Evolutionary conservation across 1,140 invertebrate genomes (phyloP).

Genomic region (Drosophila persimilis): DNA sequence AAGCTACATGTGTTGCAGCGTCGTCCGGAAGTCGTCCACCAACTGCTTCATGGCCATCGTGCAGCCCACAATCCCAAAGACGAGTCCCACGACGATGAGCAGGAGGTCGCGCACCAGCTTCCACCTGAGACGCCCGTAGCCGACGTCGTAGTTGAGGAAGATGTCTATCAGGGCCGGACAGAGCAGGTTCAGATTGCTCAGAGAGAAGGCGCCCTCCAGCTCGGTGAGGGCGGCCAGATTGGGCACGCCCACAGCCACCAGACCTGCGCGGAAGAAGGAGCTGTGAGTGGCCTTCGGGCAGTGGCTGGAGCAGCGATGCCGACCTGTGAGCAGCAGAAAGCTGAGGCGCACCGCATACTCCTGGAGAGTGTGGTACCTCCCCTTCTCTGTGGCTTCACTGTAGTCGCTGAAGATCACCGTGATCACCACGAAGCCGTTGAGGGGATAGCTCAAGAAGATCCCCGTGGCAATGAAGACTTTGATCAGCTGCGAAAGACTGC

Average conservation of each 20-base stretch:
- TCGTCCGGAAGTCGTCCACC: slow-evolving; percentile 39
- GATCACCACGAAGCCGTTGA: slow-evolving; percentile 61
- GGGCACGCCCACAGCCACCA: slow-evolving; percentile 56
- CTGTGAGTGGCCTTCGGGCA: too few species aligned
- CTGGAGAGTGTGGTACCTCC: not conserved
- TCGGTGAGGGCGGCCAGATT: slow-evolving; percentile 65
- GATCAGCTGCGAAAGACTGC: slow-evolving; percentile 54
- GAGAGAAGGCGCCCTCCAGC: slow-evolving; percentile 61
- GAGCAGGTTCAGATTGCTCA: slow-evolving; percentile 60
- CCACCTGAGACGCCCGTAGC: slow-evolving; percentile 57
- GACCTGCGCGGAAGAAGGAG: slow-evolving; percentile 14
- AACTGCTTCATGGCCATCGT: slow-evolving; percentile 52
- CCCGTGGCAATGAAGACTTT: slow-evolving; percentile 51
- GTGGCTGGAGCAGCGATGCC: not conserved
- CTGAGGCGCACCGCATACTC: slow-evolving; percentile 44
- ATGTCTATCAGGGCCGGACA: slow-evolving; percentile 64
- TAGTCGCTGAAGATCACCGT: slow-evolving; percentile 62
- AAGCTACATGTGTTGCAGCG: slow-evolving; percentile 18
- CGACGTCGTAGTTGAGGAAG: slow-evolving; percentile 45
- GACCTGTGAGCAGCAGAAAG: slow-evolving; percentile 54
- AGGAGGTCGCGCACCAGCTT: slow-evolving; percentile 52
- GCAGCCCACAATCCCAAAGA: slow-evolving; percentile 58
- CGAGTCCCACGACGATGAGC: slow-evolving; percentile 49
- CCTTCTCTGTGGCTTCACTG: not conserved
- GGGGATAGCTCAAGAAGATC: slow-evolving; percentile 61